A percentile compares a stretch with the other conserved stretches of the same genome.
These are phyloP conservation scores for Myoxocephalus aenaeus DNA, from an alignment of 2,797 vertebrate species.

Conservation along the genomic window DNA sequence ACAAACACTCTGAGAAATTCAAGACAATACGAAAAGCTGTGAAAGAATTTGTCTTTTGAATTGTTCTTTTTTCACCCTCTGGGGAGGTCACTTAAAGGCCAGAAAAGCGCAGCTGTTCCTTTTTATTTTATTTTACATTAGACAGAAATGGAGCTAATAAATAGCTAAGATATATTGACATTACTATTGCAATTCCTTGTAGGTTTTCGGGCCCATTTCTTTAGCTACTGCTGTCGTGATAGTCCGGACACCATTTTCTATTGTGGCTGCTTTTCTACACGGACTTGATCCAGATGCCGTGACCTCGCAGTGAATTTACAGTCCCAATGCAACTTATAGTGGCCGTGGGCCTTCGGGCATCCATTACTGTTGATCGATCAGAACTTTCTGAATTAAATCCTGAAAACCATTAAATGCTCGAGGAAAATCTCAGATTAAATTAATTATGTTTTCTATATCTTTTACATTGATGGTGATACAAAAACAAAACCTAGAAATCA, in stretches of 20 bases:
- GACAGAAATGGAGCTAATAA: conserved; percentile 10
- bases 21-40: not conserved
- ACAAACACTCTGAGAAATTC: not conserved
- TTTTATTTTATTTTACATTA: not conserved
- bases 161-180: not conserved
- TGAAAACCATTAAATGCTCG: not conserved
- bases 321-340: not conserved
- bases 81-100: conserved; percentile 7
- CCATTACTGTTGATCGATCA: not conserved
- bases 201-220: not conserved
- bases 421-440: not conserved
- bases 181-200: not conserved
- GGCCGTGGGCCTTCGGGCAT: not conserved
- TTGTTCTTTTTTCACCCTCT: not conserved
- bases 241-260: not conserved
- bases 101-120: not conserved
- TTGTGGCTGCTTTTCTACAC: not conserved
- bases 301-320: not conserved
- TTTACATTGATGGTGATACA: not conserved
- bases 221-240: not conserved
- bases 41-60: not conserved
- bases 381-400: not conserved
- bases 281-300: not conserved
- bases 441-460: not conserved
- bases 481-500: not conserved